A percentile compares a stretch with the other conserved stretches of the same genome.
These are phyloP conservation scores for Mystacornis crossleyi DNA, from an alignment of 2,113 vertebrate genomes.

Conservation along the genomic window DNA sequence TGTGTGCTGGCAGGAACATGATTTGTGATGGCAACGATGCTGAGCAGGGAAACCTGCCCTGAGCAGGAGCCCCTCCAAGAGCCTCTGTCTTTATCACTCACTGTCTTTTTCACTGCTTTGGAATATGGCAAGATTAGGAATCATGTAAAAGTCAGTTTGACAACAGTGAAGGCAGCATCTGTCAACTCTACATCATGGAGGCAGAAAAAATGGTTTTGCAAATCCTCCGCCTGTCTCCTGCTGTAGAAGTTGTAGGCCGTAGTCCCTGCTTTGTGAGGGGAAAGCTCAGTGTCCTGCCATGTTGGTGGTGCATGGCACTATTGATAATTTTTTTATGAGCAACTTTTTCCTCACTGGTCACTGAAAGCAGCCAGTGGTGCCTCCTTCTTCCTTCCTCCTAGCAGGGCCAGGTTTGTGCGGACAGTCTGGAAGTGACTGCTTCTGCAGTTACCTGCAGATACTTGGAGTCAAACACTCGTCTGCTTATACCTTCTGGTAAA, in stretches of 20 bases:
- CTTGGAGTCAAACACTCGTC: accelerated
- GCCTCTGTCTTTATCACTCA: neutral
- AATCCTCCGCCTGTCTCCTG: neutral
- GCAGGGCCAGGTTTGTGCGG: neutral
- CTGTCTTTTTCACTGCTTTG: neutral
- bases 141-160: neutral
- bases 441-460: neutral
- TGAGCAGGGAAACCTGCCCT: neutral
- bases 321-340: neutral
- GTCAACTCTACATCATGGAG: neutral
- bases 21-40: neutral
- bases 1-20: neutral
- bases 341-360: neutral
- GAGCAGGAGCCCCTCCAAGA: neutral
- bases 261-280: neutral
- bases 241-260: neutral
- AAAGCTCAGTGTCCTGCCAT: neutral
- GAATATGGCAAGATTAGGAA: neutral
- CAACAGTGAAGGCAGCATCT: neutral
- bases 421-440: neutral
- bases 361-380: neutral
- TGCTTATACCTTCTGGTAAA: neutral
- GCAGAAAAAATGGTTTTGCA: neutral
- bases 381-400: neutral
- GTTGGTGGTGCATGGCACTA: neutral